Base-by-base conservation (phyloP, 1,140 invertebrate genomes). In the Carcinoscorpius rotundicauda region DNA sequence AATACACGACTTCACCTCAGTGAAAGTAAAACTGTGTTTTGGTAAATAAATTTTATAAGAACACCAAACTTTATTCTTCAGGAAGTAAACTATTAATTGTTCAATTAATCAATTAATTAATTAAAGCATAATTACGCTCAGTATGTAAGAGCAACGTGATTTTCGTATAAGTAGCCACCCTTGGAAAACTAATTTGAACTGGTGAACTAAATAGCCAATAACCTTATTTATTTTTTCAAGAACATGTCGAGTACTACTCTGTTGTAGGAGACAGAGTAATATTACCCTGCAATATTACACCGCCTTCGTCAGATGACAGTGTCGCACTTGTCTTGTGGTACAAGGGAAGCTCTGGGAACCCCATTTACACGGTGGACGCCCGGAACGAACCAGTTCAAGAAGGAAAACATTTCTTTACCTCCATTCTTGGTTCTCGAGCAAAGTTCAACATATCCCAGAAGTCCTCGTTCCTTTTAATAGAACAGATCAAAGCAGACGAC, bases 241-340 rank as follows among this genome's bases (percentile, higher is more conserved):
- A 68, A 51, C 59, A 56, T 50, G 59, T 63, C 48, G 66, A 64
- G 60, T 29, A 63, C 11, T 11, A 62, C 11, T 63, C 63, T 55
- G 53, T 65, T 5, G 52, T 63, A 8, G 66, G 63, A 10, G 61
- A 63, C 10, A 52, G 58, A 49, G 55, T 68, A 0, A 52, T 29
- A 49, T n/a, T 93, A 69, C 89, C 89, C 55, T 92, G 90, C 79
- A 87, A 91, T 79, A 88, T 91, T 72, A 84, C 87, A 74, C 79
- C 82, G 0, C 77, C 77, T 5, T 83, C 84, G 66, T 82, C 82
- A 73, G 86, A 89, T 70, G 90, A 93, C 75, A 80, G 87, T 68
- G 87, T 92, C 67, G 88, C 89, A 76, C 88, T 93, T 86, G 88
- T 94, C 68, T 80, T 93, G 5, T 94, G 90, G 90, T 94, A 91